Evolutionary conservation across 2,797 vertebrate genomes (phyloP).

Genomic region (Pseudocheirus occidentalis): DNA sequence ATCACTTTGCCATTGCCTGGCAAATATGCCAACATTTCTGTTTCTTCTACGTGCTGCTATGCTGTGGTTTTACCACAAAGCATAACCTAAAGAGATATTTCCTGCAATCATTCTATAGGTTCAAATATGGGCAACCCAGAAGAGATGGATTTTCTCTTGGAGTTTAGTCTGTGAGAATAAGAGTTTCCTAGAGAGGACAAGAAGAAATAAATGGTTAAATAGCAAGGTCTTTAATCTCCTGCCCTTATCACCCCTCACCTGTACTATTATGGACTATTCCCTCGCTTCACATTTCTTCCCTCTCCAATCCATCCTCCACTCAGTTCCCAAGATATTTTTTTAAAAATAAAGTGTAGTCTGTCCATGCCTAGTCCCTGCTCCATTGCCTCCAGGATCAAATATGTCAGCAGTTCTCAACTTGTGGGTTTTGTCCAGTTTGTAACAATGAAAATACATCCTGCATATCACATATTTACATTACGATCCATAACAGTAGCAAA

Average conservation of each 20-base stretch:
- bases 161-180: slow-evolving; percentile 38
- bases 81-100: neutral
- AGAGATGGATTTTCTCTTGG: slow-evolving; percentile 23
- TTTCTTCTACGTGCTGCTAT: neutral
- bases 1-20: neutral
- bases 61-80: neutral
- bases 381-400: neutral
- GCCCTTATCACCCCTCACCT: no score
- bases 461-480: no score
- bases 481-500: no score
- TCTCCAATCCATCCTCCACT: no score
- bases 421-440: no score
- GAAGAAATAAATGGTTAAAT: neutral
- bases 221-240: neutral
- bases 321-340: neutral
- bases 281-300: no score
- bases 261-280: no score
- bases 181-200: neutral
- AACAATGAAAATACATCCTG: no score
- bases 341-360: neutral
- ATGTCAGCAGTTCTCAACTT: no score
- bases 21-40: neutral
- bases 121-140: neutral
- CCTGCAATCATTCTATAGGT: neutral
- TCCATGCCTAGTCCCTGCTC: neutral